Base-by-base conservation (phyloP, 2,797 vertebrate species). In the Scolopax rusticola region DNA sequence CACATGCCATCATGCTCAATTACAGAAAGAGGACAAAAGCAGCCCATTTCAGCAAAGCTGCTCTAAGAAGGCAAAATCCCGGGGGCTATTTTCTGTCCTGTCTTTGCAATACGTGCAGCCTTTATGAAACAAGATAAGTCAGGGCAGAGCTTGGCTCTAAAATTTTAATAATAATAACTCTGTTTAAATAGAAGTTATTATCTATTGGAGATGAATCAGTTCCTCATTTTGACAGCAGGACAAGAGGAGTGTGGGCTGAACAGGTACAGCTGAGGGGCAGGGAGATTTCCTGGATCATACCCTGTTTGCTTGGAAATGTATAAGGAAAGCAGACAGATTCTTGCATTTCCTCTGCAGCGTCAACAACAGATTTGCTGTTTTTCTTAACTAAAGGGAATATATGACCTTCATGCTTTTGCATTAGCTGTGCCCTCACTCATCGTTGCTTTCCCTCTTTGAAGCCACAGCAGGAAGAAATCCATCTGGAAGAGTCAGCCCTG, bases 21-120 rank as follows among this genome's bases (percentile, higher is more conserved):
- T 94, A 90, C 84, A 89, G 71, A 86, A 80, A 63, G 67, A 83
- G 59, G 63, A 92, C 85, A 95, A 90, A 96, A 94, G 38, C 76
- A 79, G 36, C 20, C 20, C 33, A 19, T 87, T 90, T 82, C 54
- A 57, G 47, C 84, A 91, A 90, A 95, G 80, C 85, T 93, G 20
- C 63, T 81, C n/a, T 79, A 63, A 90, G 80, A 76, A 77, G 69
- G 60, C 60, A 65, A 77, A 77, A 87, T 70, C 78, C 70, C 8
- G 6, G 90, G 48, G 89, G 83, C 89, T 90, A 47, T 90, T 91
- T 95, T 95, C 81, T 75, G 43, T 57, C 54, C 79, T 86, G 47
- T 88, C 91, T 95, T 86, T 86, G 67, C 0, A 0, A 43, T 71
- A 53, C 1, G 1, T 40, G n/a, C 45, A 65, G 30, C 60, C 74